Conservation (phyloP, 2,888 invertebrate species). For the Microctonus aethiopoides region DNA sequence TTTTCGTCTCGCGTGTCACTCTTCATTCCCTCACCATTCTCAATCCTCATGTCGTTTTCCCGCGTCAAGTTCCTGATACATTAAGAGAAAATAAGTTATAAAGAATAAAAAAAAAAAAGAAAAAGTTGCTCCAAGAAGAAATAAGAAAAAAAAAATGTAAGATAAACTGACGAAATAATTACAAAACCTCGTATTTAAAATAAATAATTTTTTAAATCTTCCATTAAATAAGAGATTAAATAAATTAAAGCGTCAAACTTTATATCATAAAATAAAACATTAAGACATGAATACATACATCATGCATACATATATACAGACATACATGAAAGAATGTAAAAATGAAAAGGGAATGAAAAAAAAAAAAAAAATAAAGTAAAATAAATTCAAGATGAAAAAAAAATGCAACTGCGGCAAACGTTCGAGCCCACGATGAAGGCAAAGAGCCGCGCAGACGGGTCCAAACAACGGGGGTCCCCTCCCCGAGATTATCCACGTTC, state of each 20-base stretch:
- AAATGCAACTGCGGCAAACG: conserved; percentile 17
- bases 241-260: background rate
- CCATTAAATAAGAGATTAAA: background rate
- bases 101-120: no score
- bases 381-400: background rate
- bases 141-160: no score
- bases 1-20: conserved; percentile 16
- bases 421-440: conserved; percentile 41
- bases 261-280: background rate
- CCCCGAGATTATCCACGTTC: conserved; percentile 51
- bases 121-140: no score
- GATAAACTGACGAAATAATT: no score
- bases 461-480: conserved; percentile 52
- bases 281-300: no score
- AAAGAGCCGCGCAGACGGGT: conserved; percentile 51
- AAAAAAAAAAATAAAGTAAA: background rate
- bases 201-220: background rate
- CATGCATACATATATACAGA: background rate
- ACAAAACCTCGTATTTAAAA: no score
- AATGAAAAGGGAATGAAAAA: background rate
- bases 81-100: no score
- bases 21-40: background rate
- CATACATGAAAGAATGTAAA: background rate
- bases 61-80: no score
- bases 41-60: background rate